Conservation (phyloP, 1,140 invertebrate species). For the Lordiphosa mommai region DNA sequence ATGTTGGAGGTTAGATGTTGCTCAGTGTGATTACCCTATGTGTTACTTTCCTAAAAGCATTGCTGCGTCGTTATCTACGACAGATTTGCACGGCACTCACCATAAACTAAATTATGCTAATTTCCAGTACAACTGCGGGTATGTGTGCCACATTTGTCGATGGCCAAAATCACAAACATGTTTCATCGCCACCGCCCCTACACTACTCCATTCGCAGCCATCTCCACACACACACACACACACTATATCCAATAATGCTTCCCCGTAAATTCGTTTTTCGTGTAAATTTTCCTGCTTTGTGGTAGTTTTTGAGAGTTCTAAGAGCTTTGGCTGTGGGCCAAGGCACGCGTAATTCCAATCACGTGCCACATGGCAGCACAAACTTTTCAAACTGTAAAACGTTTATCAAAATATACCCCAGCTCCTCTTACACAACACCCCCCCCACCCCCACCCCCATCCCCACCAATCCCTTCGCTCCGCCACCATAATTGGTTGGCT, state of each 20-base stretch:
- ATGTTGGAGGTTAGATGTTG: too few relatives aligned
- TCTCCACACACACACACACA: too few relatives aligned
- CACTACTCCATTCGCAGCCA: background rate
- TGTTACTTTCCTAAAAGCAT: too few relatives aligned
- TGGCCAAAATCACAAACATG: constrained; percentile 67
- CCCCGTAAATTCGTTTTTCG: constrained; percentile 28
- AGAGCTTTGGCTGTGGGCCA: constrained; percentile 33
- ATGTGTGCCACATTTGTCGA: constrained; percentile 69
- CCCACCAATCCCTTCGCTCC: background rate
- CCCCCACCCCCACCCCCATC: background rate
- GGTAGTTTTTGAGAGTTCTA: constrained; percentile 7
- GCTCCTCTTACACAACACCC: background rate
- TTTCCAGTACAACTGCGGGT: constrained; percentile 15
- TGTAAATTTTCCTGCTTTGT: constrained; percentile 42
- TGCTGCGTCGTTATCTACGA: background rate
- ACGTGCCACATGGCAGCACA: constrained; percentile 62
- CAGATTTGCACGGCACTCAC: constrained; percentile 1
- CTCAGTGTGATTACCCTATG: too few relatives aligned
- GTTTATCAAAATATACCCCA: constrained; percentile 62
- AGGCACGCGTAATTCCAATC: constrained; percentile 67
- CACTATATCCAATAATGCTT: constrained; percentile 16
- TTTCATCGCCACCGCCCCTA: constrained; percentile 5
- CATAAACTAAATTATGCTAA: constrained; percentile 56
- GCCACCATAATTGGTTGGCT: constrained; percentile 43
- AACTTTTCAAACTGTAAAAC: constrained; percentile 76